Evolutionary conservation across 1,140 invertebrate genomes (phyloP).

Genomic region (Aphis craccivora): DNA sequence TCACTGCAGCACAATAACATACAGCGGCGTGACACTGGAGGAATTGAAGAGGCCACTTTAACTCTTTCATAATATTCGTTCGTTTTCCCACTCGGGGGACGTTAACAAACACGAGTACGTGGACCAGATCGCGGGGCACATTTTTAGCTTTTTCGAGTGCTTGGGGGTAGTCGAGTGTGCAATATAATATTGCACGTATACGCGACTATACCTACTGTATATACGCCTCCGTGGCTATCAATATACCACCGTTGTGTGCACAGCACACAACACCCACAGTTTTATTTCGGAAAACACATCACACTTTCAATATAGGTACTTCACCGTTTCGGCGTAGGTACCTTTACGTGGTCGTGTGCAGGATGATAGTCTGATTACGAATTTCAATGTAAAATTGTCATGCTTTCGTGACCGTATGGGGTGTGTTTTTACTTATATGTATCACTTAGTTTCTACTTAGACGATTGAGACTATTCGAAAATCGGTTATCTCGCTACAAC

Average conservation of each 20-base stretch:
- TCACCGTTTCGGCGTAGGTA: neutral
- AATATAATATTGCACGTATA: neutral
- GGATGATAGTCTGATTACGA: neutral
- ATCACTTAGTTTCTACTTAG: neutral
- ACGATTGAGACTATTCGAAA: neutral
- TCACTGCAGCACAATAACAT: neutral
- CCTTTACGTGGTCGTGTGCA: too few species aligned
- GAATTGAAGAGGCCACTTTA: neutral
- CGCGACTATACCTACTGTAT: neutral
- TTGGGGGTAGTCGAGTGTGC: neutral
- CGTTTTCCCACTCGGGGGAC: neutral
- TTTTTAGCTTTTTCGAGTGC: constrained; percentile 1
- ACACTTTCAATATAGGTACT: neutral
- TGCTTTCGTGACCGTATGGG: neutral
- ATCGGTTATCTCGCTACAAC: neutral
- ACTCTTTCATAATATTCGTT: neutral
- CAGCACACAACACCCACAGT: neutral
- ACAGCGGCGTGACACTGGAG: neutral
- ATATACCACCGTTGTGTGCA: neutral
- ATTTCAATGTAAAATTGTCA: neutral
- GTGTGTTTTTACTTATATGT: neutral
- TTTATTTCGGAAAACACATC: neutral
- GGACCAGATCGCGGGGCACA: neutral
- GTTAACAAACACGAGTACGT: neutral
- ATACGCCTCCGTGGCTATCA: neutral